Conservation (phyloP, 2,113 vertebrate genomes). For the Eubucco bourcierii region DNA sequence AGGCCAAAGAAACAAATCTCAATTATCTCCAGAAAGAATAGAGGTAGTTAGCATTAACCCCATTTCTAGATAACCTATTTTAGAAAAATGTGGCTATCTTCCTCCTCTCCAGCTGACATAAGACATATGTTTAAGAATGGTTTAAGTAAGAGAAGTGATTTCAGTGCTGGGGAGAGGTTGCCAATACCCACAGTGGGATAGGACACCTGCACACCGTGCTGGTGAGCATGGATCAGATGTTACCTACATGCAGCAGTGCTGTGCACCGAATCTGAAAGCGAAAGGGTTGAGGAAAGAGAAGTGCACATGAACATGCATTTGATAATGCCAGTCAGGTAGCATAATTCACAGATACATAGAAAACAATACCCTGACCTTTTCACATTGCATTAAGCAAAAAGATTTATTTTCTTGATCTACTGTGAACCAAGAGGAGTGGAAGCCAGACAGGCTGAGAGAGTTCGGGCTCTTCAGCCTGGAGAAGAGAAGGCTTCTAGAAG, state of each 20-base stretch:
- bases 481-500: no score
- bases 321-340: neutral
- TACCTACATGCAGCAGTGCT: neutral
- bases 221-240: neutral
- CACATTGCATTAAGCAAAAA: neutral
- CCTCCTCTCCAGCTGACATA: neutral
- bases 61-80: neutral
- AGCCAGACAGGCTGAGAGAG: neutral
- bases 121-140: neutral
- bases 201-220: neutral
- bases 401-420: neutral
- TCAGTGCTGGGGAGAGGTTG: neutral
- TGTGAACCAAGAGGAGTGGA: neutral
- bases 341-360: neutral
- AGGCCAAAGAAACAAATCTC: neutral
- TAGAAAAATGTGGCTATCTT: neutral
- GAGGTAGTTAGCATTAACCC: neutral
- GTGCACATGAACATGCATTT: neutral
- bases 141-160: neutral
- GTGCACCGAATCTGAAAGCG: neutral
- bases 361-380: neutral
- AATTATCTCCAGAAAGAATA: neutral
- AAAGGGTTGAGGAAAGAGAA: neutral
- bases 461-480: no score
- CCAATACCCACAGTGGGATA: neutral